Evolutionary conservation across 2,797 vertebrate species (phyloP).

Genomic region (Phoxinus dragarum): DNA sequence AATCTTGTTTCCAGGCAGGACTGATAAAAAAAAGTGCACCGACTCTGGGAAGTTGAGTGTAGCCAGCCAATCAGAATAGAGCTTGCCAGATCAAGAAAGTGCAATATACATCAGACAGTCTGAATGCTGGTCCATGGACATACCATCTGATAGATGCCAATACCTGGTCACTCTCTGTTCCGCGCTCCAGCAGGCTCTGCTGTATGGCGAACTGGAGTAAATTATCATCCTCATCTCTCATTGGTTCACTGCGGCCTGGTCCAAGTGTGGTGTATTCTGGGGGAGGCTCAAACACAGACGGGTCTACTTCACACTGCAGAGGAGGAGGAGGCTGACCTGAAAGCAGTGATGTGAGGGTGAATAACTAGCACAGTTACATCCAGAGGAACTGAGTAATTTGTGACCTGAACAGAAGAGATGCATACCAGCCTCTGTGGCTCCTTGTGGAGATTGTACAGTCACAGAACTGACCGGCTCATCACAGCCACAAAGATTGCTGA

Average conservation of each 20-base stretch:
- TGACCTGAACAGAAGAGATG: not conserved
- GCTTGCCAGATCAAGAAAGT: not conserved
- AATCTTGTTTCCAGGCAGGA: not conserved
- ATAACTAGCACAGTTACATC: not conserved
- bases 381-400: not conserved
- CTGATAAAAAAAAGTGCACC: not conserved
- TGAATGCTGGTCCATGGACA: not conserved
- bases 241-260: conserved; percentile 87
- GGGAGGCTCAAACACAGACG: conserved; percentile 89
- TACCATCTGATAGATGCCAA: not conserved
- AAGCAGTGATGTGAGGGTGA: not conserved
- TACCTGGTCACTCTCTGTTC: conserved; percentile 94
- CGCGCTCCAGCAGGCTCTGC: conserved; percentile 91
- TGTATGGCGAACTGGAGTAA: conserved; percentile 95
- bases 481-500: conserved; percentile 93
- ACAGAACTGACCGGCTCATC: conserved; percentile 90
- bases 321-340: conserved; percentile 74
- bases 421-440: conserved; percentile 73
- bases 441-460: conserved; percentile 76
- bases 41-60: not conserved
- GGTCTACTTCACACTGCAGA: conserved; percentile 91
- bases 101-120: not conserved
- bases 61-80: not conserved
- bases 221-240: conserved; percentile 92
- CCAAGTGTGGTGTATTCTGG: conserved; percentile 91